phyloP scores from a whole-genome alignment of 2,888 invertebrate species.

The Limnephilus lunatus region DNA sequence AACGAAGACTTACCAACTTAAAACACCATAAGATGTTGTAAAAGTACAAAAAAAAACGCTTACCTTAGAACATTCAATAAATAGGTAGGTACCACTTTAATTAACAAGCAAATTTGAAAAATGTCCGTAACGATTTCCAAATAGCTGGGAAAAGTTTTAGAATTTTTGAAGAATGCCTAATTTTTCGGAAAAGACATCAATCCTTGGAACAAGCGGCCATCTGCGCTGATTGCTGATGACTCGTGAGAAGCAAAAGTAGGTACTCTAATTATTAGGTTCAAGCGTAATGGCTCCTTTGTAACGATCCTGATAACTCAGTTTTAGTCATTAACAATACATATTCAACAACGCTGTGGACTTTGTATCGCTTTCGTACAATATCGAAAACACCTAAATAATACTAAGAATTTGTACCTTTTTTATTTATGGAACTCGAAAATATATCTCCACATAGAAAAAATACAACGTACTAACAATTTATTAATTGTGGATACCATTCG shows the following conservation, averaged over 20 bases:
- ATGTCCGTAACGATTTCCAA: background rate
- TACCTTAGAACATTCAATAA: background rate
- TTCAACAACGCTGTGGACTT: background rate
- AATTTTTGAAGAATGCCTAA: background rate
- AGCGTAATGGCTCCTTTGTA: constrained; percentile 17
- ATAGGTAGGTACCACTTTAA: background rate
- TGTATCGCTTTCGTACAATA: background rate
- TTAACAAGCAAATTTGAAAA: background rate
- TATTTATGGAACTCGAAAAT: no score
- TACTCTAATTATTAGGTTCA: background rate
- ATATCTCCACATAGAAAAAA: no score
- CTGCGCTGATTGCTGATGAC: background rate
- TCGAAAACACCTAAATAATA: background rate
- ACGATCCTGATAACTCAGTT: constrained; percentile 4
- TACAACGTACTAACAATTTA: no score
- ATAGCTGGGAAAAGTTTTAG: background rate
- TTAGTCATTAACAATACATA: background rate
- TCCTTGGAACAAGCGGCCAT: constrained; percentile 26
- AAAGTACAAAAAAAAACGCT: background rate
- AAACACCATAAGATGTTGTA: background rate
- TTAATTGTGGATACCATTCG: no score
- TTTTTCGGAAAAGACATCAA: constrained; percentile 18
- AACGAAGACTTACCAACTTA: background rate
- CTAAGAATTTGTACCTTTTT: background rate
- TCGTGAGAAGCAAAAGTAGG: constrained; percentile 11